Percentiles rank a stretch among this genome's conserved stretches.
These are phyloP conservation scores for Rhinoderma darwinii DNA, from an alignment of 2,113 vertebrate genomes.

Conservation along the genomic window DNA sequence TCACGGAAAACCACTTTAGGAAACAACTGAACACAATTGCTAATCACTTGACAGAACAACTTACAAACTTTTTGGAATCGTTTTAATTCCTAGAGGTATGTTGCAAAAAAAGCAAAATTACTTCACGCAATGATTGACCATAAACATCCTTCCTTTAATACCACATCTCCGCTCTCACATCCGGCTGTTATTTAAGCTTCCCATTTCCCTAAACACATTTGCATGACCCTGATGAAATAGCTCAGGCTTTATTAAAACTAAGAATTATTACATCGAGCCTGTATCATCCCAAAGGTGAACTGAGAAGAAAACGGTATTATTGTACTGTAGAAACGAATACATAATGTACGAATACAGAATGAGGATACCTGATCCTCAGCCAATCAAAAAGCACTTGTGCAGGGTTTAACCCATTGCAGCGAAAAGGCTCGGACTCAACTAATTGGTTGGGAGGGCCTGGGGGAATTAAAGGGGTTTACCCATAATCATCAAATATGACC, in stretches of 20 bases:
- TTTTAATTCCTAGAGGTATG: not conserved
- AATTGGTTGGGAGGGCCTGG: too few relatives aligned
- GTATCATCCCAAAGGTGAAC: not conserved
- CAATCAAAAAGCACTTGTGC: not conserved
- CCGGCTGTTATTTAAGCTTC: not conserved
- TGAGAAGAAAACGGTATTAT: not conserved
- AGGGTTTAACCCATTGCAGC: not conserved
- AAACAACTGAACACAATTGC: not conserved
- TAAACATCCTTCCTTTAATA: not conserved
- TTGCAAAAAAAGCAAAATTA: not conserved
- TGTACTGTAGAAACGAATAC: not conserved
- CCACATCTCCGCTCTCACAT: not conserved
- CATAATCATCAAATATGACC: too few relatives aligned
- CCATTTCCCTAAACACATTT: conserved; percentile 14
- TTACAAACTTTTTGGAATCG: not conserved
- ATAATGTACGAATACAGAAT: not conserved
- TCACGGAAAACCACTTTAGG: too few relatives aligned
- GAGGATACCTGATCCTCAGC: not conserved
- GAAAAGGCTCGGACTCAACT: not conserved
- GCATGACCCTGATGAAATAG: conserved; percentile 26
- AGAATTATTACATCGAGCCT: not conserved
- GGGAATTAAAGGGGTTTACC: too few relatives aligned
- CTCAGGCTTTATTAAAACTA: conserved; percentile 1
- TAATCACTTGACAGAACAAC: not conserved
- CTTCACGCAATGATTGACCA: not conserved